Evolutionary conservation across 2,797 vertebrate genomes (phyloP), one percentile per base, ranked within the genome.

Genomic region (Yasuhikotakia modesta): DNA sequence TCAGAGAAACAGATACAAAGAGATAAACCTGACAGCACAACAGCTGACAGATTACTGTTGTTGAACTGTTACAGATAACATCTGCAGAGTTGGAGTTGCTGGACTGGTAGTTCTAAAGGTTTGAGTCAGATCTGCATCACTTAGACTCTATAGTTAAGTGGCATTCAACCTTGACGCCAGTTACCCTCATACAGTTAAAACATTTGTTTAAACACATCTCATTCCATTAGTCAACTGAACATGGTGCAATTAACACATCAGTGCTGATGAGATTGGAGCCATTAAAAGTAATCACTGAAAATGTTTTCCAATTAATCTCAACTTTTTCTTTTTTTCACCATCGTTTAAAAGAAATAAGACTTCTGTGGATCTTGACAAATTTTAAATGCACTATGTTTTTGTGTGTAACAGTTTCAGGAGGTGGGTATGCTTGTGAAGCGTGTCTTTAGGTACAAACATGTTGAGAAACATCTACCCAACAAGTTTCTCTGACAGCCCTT

Each of bases 11-110:
- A 52, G 24, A 70, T 27, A 69, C 73, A 84, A 81, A 84, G 48
- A 50, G 73, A 86, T 81, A 83, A 74, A 73, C 73, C 85, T 80
- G 73, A 86, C 66, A 84, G 73, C 24, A 30, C 79, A 72, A 79
- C 72, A 80, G 52, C 65, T 68, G 67, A 82, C 75, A 71, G 68
- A 78, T 19, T 45, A 52, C 52, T 75, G 76, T 78, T 81, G 73
- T 83, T 39, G 13, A 48, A 70, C 72, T 70, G 46, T 79, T 69
- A 21, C 45, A 72, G 81, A 85, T 85, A 83, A 71, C 32, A 83
- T 82, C 76, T 81, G 58, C 57, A 71, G 39, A 66, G 48, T 69
- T 55, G 11, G 63, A 72, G 76, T 48, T 66, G 79, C 76, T 74
- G 74, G 58, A 77, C 46, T 21, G 67, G 76, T 70, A 78, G n/a